Percentiles rank a stretch among this genome's conserved stretches.
phyloP scores from a whole-genome alignment of 2,888 invertebrate species.

The Theodoxus fluviatilis region DNA sequence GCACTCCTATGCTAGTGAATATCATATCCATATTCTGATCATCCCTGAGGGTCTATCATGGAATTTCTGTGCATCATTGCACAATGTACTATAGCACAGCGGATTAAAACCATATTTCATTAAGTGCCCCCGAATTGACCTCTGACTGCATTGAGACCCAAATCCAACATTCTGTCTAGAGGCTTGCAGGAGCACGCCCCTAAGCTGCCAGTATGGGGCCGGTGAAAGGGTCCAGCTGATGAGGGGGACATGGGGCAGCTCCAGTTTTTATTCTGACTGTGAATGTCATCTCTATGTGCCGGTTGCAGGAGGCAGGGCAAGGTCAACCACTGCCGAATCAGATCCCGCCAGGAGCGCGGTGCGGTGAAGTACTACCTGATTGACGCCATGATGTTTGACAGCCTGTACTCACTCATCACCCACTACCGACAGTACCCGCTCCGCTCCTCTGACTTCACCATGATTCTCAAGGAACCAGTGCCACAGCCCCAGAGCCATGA shows the following conservation, averaged over 20 bases:
- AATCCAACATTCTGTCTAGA: no score
- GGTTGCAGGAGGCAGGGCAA: slow-evolving; percentile 73
- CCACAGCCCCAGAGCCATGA: slow-evolving; percentile 95
- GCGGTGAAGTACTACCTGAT: slow-evolving; percentile 89
- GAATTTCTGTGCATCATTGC: no score
- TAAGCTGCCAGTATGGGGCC: not conserved
- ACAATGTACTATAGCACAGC: no score
- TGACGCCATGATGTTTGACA: slow-evolving; percentile 87
- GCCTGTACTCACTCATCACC: slow-evolving; percentile 87
- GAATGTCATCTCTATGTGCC: not conserved
- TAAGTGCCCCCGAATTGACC: no score
- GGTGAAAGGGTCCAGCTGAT: not conserved
- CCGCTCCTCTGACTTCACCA: slow-evolving; percentile 87
- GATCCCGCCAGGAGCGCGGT: slow-evolving; percentile 82
- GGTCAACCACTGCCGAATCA: slow-evolving; percentile 91
- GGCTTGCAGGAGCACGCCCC: no score
- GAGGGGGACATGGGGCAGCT: no score
- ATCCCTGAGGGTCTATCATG: no score
- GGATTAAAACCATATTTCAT: no score
- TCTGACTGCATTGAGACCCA: no score
- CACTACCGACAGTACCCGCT: slow-evolving; percentile 87
- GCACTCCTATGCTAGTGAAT: no score
- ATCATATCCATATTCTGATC: no score
- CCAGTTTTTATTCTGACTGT: not conserved
- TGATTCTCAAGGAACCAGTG: slow-evolving; percentile 86